These are phyloP conservation scores for Drosophila birchii DNA, from an alignment of 2,888 invertebrate genomes.

Conservation along the genomic window DNA sequence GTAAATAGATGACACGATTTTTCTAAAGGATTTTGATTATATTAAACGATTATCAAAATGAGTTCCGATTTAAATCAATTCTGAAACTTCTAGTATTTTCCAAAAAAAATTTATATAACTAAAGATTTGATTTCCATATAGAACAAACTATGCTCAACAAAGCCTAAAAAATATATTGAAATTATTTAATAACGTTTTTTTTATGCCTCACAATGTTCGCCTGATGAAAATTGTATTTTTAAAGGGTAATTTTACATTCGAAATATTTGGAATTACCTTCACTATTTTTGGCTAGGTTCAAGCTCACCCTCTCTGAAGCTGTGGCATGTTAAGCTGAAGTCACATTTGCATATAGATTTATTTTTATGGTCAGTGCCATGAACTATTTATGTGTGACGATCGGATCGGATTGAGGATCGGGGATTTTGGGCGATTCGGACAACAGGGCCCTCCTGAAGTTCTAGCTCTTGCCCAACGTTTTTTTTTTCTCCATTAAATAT, in stretches of 20 bases:
- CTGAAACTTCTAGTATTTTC: background rate
- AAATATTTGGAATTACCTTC: conserved; percentile 6
- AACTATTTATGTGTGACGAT: conserved; percentile 58
- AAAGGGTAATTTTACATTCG: conserved; percentile 6
- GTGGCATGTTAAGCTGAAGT: conserved; percentile 52
- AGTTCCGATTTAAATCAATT: background rate
- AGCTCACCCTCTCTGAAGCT: conserved; percentile 24
- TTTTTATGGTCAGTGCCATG: conserved; percentile 67
- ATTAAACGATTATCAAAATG: background rate
- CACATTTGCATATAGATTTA: conserved; percentile 78
- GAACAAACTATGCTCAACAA: too few species aligned
- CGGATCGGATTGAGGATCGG: conserved; percentile 13
- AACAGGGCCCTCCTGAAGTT: background rate
- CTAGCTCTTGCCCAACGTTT: conserved; percentile 15
- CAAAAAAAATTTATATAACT: too few species aligned
- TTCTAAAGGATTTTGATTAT: background rate
- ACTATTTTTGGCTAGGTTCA: conserved; percentile 48
- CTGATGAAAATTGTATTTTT: background rate
- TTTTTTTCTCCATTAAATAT: conserved; percentile 34
- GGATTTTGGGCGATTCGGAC: background rate
- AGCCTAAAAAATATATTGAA: background rate
- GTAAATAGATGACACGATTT: background rate
- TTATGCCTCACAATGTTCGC: background rate
- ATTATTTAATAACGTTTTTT: background rate
- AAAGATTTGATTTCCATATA: too few species aligned